Evolutionary conservation across 1,140 invertebrate genomes (phyloP).

Genomic region (Anastrepha obliqua): DNA sequence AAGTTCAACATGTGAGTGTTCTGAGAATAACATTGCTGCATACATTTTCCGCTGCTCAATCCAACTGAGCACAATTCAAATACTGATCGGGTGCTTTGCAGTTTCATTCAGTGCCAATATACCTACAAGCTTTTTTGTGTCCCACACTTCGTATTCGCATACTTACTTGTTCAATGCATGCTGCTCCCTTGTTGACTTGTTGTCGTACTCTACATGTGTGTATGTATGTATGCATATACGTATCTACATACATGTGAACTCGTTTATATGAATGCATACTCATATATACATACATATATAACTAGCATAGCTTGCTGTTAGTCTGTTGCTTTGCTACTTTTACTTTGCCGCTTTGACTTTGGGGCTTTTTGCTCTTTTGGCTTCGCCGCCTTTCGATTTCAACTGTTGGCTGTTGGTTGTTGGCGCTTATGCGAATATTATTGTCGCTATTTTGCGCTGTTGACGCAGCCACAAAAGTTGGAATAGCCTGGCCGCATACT

Average conservation of each 20-base stretch:
- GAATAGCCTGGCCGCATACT: slow-evolving; percentile 40
- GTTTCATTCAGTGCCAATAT: neutral
- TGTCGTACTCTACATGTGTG: neutral
- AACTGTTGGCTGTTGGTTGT: slow-evolving; percentile 43
- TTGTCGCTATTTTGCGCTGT: slow-evolving; percentile 28
- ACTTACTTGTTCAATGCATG: neutral
- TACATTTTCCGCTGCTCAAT: slow-evolving; percentile 12
- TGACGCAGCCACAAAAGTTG: slow-evolving; percentile 47
- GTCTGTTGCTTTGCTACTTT: slow-evolving; percentile 45
- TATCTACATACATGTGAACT: neutral
- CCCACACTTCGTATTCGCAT: neutral
- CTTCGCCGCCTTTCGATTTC: slow-evolving; percentile 44
- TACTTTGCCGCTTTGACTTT: slow-evolving; percentile 51
- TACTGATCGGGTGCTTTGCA: slow-evolving; percentile 43
- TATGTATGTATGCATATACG: neutral
- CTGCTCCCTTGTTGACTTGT: slow-evolving; percentile 37
- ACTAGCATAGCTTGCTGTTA: slow-evolving; percentile 33
- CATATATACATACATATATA: neutral
- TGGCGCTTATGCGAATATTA: slow-evolving; percentile 29
- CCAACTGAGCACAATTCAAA: slow-evolving; percentile 14
- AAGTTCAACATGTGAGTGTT: neutral
- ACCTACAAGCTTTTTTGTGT: neutral
- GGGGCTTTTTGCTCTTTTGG: slow-evolving; percentile 47
- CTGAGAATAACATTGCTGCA: slow-evolving; percentile 4
- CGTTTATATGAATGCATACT: neutral